Evolutionary conservation across 2,797 vertebrate species (phyloP), one percentile per base, ranked within the genome.

Genomic region (Pyrocephalus nanus): DNA sequence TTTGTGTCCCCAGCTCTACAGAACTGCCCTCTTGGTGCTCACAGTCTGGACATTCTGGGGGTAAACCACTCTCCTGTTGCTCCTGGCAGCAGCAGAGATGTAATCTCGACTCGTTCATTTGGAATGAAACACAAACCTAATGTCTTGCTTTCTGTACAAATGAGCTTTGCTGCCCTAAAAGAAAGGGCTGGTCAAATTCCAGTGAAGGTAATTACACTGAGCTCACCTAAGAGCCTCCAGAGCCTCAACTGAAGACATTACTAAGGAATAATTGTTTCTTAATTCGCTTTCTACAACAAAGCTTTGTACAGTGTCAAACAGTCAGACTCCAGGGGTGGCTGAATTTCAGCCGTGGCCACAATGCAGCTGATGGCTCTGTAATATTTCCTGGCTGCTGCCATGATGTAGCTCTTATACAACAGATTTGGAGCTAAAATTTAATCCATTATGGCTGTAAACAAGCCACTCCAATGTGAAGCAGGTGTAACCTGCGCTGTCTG

Each of bases 391-490:
- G 14, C 75, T 61, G 22, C 82, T 96, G 65, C 72, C 88, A 91
- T 50, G 38, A 60, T 80, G 88, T 50, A 91, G 45, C 75, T 82
- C 74, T 79, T 89, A 60, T 34, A 77, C 84, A 91, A 84, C 90
- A 95, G 77, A 92, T 93, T 88, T 95, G 95, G 84, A 94, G 86
- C 88, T 92, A 60, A 91, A 95, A 92, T 95, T 88, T 91, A 89
- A 94, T 95, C 90, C 90, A 88, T 95, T 89, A 82, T 25, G 80
- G 64, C 84, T 82, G 77, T 92, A 95, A 95, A 95, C 93, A 92
- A 85, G 90, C 82, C 62, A 42, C 78, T 93, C 60, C 45, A 21
- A 92, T 94, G 81, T 83, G 92, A 92, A 94, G 90, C 94, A 96
- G 95, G 95, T 95, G 88, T 94, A 93, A 92, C 90, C 88, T 85